Evolutionary conservation across 2,113 vertebrate genomes (phyloP).

Genomic region (Zapornia atra): DNA sequence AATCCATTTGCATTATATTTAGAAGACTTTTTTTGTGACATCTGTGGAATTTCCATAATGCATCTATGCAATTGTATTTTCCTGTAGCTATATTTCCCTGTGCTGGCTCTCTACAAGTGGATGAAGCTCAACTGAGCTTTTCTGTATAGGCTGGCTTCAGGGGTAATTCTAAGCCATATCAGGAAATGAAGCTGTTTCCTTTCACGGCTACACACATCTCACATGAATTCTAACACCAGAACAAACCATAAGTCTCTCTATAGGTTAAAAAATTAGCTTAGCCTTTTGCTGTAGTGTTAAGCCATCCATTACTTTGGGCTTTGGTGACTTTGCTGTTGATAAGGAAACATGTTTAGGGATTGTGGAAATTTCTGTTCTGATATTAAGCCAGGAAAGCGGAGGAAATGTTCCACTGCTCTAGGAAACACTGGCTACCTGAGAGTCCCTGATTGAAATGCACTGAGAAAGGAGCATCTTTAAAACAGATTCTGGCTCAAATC

Average conservation of each 20-base stretch:
- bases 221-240: not conserved
- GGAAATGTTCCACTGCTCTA: not conserved
- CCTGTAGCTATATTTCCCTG: not conserved
- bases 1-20: not conserved
- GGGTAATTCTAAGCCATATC: not conserved
- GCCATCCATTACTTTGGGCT: not conserved
- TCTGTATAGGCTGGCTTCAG: not conserved
- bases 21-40: not conserved
- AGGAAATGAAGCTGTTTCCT: not conserved
- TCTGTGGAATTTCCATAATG: not conserved
- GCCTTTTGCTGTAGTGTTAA: not conserved
- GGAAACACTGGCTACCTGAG: not conserved
- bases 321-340: conserved; percentile 29
- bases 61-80: not conserved
- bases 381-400: not conserved
- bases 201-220: not conserved
- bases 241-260: not conserved
- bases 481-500: not conserved
- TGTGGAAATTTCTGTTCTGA: not conserved
- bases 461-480: not conserved
- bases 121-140: not conserved
- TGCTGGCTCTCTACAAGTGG: not conserved
- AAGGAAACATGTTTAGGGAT: not conserved
- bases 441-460: not conserved
- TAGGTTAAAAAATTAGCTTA: not conserved